Base-by-base conservation (phyloP, 2,113 vertebrate species). In the Vireo altiloquus region DNA sequence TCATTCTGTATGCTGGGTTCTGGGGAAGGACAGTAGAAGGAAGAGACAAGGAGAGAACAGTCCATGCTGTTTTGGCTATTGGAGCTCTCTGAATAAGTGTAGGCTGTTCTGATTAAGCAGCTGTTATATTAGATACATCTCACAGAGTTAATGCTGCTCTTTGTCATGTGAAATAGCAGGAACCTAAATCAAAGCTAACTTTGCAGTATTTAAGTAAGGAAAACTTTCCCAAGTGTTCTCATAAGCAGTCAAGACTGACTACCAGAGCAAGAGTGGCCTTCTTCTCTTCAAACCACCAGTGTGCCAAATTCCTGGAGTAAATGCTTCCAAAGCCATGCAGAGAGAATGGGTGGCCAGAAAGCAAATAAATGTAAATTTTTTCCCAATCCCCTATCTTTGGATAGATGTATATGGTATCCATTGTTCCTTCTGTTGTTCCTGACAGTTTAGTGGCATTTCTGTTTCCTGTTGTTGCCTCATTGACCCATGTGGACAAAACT, bases 341-440 rank as follows among this genome's bases (percentile, higher is more conserved):
- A 35, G 72, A 81, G 54, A 27, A 27, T 24, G 33, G 19, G 9
- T 71, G 42, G n/a, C 23, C 30, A 72, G 70, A 64, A 81, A 40
- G 37, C 46, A 44, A 42, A 42, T 42, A 42, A 42, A 42, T 42
- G 15, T 60, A 37, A 15, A 4, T 56, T 59, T 61, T 87, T 77
- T 7, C 47, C 19, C 37, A 46, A 1, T 31, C 3, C 30, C 42
- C 12, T 81, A 2, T 52, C 18, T 68, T 13, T 60, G 37, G 71
- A 23, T 18, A 64, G 44, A 44, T 0, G 0, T 27, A 2, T 28
- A 33, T 54, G 42, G 23, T 27, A 57, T 63, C 7, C 0, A 1
- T 19, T 68, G 44, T 35, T 91, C 31, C 28, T 94, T 2, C 37
- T 87, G 33, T 42, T 77, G 17, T 28, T 89, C 31, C 63, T 87